Percentiles rank a stretch among this genome's conserved stretches.
These are phyloP conservation scores for Masnerella sp. DNA, from an alignment of 2,888 invertebrate species.

Conservation along the genomic window DNA sequence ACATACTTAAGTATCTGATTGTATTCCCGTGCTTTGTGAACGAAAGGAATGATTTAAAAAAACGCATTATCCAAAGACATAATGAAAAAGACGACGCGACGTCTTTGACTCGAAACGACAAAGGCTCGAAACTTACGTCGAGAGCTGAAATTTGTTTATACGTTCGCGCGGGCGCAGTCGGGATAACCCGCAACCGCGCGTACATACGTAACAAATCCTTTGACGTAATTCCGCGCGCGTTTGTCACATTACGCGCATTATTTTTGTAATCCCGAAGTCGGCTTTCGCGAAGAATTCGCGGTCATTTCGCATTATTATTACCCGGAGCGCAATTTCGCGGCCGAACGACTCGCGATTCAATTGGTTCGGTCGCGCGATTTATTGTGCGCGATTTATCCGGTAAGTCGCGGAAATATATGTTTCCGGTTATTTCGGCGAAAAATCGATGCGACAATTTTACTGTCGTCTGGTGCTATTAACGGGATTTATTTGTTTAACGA, in stretches of 20 bases:
- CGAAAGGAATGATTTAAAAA: not conserved
- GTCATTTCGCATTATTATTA: slow-evolving; percentile 42
- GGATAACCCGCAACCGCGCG: not conserved
- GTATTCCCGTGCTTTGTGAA: not conserved
- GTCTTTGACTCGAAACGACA: slow-evolving; percentile 8
- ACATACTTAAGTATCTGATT: too few relatives aligned
- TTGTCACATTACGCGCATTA: not conserved
- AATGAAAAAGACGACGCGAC: slow-evolving; percentile 1
- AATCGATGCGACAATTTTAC: slow-evolving; percentile 34
- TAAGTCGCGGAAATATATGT: slow-evolving; percentile 46
- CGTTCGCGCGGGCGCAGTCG: not conserved
- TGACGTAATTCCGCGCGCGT: not conserved
- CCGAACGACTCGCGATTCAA: slow-evolving; percentile 51
- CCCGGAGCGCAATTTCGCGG: slow-evolving; percentile 50
- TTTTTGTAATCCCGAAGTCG: too few relatives aligned
- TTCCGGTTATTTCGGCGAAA: slow-evolving; percentile 37
- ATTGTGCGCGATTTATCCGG: slow-evolving; percentile 46
- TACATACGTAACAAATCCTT: slow-evolving; percentile 15
- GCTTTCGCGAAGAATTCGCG: slow-evolving; percentile 36
- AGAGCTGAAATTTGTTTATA: slow-evolving; percentile 8
- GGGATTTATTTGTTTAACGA: not conserved
- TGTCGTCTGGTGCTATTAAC: too few relatives aligned
- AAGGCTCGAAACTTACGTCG: slow-evolving; percentile 3
- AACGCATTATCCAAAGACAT: slow-evolving; percentile 2
- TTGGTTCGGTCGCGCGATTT: slow-evolving; percentile 46